Conservation (phyloP, 2,113 vertebrate species). For the Pica pica region DNA sequence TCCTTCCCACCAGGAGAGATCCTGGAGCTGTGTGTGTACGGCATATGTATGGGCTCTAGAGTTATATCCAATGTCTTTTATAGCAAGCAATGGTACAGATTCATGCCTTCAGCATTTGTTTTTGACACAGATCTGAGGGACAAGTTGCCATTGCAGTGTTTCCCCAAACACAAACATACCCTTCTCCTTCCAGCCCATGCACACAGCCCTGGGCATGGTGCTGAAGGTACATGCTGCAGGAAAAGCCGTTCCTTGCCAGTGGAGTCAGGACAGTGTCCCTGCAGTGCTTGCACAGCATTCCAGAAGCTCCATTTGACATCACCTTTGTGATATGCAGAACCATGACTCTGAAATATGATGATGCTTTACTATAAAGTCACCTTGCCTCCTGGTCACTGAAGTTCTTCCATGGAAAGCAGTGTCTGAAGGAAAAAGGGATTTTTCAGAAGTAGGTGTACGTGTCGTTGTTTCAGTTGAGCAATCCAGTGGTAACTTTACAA, state of each 20-base stretch:
- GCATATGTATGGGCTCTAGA: neutral
- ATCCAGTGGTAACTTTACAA: neutral
- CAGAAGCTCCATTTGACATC: neutral
- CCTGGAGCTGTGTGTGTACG: too few species aligned
- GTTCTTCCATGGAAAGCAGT: neutral
- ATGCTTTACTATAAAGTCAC: neutral
- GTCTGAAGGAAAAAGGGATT: neutral
- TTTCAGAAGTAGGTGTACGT: neutral
- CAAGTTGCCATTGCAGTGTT: neutral
- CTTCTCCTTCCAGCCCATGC: neutral
- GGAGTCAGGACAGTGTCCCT: neutral
- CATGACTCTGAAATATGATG: neutral
- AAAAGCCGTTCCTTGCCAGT: neutral
- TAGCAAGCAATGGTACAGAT: neutral
- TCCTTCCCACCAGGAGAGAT: neutral
- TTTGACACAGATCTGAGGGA: neutral
- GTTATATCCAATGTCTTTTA: neutral
- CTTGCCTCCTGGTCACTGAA: neutral
- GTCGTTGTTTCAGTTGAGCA: neutral
- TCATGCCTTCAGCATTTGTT: neutral
- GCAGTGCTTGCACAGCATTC: neutral
- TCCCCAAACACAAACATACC: neutral
- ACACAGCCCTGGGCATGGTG: fast-evolving
- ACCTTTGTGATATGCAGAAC: neutral
- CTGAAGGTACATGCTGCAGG: neutral